Conservation (phyloP, 2,888 invertebrate species). For the Griposia aprilina region DNA sequence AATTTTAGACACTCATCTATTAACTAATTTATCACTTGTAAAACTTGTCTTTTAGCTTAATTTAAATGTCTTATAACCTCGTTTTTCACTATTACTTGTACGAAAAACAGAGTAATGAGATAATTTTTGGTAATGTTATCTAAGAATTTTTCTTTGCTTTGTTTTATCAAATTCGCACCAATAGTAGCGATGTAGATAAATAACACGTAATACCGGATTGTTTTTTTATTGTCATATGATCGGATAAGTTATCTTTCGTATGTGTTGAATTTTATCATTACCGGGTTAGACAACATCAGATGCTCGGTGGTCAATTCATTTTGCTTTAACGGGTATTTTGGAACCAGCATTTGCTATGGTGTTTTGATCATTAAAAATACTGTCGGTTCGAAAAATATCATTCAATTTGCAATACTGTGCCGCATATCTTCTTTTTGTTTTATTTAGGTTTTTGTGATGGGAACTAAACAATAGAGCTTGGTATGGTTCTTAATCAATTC, state of each 20-base stretch:
- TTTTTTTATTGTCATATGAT: conserved; percentile 55
- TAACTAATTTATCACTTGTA: conserved; percentile 22
- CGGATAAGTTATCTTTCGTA: conserved; percentile 56
- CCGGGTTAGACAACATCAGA: conserved; percentile 35
- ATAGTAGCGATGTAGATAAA: conserved; percentile 70
- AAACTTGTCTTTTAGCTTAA: conserved; percentile 1
- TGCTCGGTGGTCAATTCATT: background rate
- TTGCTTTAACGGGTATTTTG: background rate
- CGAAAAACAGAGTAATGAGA: conserved; percentile 60
- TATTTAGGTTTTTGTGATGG: background rate
- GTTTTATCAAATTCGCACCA: conserved; percentile 77
- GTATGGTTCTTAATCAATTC: background rate
- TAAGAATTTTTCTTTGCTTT: conserved; percentile 76
- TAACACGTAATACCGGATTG: conserved; percentile 71
- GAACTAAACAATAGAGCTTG: background rate
- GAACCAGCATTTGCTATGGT: background rate
- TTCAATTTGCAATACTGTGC: background rate
- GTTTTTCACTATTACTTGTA: conserved; percentile 38
- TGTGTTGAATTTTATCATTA: conserved; percentile 44
- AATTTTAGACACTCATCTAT: conserved; percentile 44
- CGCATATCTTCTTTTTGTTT: background rate
- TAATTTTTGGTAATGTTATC: conserved; percentile 69
- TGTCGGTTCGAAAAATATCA: background rate
- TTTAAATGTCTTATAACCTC: conserved; percentile 30
- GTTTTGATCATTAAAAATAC: background rate